phyloP scores from a whole-genome alignment of 2,113 vertebrate species.

The Labeo rohita region DNA sequence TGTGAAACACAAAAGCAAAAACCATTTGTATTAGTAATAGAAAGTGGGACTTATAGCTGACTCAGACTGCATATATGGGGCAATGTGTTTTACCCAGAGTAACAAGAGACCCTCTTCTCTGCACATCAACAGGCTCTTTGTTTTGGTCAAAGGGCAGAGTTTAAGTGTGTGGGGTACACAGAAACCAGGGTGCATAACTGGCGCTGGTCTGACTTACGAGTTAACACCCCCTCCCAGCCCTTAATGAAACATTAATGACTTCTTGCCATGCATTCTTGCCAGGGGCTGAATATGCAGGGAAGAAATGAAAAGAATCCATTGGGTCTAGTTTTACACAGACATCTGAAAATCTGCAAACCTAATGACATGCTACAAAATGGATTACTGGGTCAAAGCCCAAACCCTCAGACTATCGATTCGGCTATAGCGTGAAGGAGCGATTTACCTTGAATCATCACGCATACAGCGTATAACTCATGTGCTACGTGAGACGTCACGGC shows the following conservation, averaged over 20 bases:
- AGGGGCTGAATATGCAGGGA: neutral
- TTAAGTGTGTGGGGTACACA: slow-evolving; percentile 31
- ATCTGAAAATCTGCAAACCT: slow-evolving; percentile 24
- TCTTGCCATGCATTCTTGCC: slow-evolving; percentile 29
- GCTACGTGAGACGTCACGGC: neutral
- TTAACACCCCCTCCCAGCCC: slow-evolving; percentile 18
- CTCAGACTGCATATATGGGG: neutral
- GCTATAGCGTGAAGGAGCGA: neutral
- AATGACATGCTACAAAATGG: slow-evolving; percentile 21
- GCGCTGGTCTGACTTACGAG: neutral
- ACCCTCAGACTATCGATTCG: slow-evolving; percentile 24
- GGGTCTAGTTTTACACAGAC: slow-evolving; percentile 24
- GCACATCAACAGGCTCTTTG: slow-evolving; percentile 50
- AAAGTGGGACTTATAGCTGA: neutral
- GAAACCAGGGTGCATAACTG: slow-evolving; percentile 26
- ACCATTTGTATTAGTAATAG: neutral
- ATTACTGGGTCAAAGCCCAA: slow-evolving; percentile 33
- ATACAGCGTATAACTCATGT: neutral
- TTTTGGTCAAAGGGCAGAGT: slow-evolving; percentile 46
- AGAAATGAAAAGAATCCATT: slow-evolving; percentile 17
- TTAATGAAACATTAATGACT: slow-evolving; percentile 47
- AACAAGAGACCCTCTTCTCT: slow-evolving; percentile 40
- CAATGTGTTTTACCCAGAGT: slow-evolving; percentile 10
- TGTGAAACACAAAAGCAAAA: neutral
- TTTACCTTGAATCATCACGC: neutral